A percentile compares a stretch with the other conserved stretches of the same genome.
phyloP scores from a whole-genome alignment of 2,797 vertebrate genomes.

The Xenopus petersii region DNA sequence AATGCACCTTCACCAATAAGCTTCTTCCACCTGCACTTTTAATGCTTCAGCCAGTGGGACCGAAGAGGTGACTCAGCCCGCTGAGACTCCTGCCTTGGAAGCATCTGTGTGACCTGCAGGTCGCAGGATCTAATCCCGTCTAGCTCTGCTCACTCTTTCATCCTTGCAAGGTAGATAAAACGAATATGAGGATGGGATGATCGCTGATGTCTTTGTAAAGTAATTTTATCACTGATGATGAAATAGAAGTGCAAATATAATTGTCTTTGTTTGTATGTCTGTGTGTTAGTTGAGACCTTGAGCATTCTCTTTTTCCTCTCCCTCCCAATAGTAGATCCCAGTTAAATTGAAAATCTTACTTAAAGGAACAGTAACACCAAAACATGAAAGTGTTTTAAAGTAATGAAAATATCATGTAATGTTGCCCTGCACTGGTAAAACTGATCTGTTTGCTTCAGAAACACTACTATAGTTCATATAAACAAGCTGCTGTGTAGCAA shows the following conservation, averaged over 20 bases:
- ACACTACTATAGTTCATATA: too few species aligned
- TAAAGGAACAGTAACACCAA: neutral
- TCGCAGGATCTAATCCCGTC: constrained; percentile 43
- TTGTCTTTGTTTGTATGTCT: neutral
- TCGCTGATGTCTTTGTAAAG: constrained; percentile 36
- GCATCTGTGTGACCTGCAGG: constrained; percentile 46
- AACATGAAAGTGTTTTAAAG: too few species aligned
- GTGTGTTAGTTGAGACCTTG: constrained; percentile 19
- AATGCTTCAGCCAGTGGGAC: constrained; percentile 48
- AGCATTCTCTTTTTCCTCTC: neutral
- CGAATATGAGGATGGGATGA: constrained; percentile 19
- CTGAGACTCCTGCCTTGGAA: constrained; percentile 45
- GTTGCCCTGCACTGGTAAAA: too few species aligned
- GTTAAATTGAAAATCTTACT: neutral
- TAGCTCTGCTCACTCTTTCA: constrained; percentile 47
- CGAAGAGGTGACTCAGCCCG: constrained; percentile 46
- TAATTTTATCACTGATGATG: constrained; percentile 12
- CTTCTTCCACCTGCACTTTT: constrained; percentile 47
- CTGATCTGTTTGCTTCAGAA: too few species aligned
- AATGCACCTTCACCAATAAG: constrained; percentile 46
- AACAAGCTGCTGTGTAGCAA: too few species aligned
- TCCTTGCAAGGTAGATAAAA: constrained; percentile 46
- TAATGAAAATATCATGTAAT: too few species aligned
- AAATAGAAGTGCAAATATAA: constrained; percentile 18
- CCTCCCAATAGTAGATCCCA: neutral